A percentile compares a stretch with the other conserved stretches of the same genome.
phyloP scores from a whole-genome alignment of 2,113 vertebrate genomes.

The Mola mola region DNA sequence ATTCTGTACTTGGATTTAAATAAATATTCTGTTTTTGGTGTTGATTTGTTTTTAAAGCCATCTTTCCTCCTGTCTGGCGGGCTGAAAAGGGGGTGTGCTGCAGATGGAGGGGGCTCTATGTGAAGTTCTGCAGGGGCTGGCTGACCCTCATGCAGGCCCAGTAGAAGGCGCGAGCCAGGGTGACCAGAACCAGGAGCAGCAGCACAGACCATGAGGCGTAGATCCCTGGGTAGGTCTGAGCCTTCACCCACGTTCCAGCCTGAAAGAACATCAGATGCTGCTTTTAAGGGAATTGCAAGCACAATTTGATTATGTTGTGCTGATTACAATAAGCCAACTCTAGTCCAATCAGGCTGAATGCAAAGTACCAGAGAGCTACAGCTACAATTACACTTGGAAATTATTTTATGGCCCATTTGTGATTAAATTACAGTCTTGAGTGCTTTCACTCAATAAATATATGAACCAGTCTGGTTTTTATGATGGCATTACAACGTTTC shows the following conservation, averaged over 20 bases:
- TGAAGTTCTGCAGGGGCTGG: conserved; percentile 83
- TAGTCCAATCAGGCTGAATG: neutral
- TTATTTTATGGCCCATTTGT: too few relatives aligned
- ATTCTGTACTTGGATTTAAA: conserved; percentile 54
- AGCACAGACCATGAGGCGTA: conserved; percentile 89
- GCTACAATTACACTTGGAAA: conserved; percentile 17
- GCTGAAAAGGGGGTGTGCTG: conserved; percentile 17
- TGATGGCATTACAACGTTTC: neutral
- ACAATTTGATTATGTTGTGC: neutral
- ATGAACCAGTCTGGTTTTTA: neutral
- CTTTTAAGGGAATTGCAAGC: conserved; percentile 4
- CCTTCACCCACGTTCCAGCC: conserved; percentile 88
- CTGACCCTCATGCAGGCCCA: conserved; percentile 90
- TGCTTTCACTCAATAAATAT: too few relatives aligned
- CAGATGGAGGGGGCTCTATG: conserved; percentile 62
- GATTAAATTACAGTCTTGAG: too few relatives aligned
- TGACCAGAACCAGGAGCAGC: conserved; percentile 86
- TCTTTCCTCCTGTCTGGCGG: conserved; percentile 47
- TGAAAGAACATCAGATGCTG: conserved; percentile 53
- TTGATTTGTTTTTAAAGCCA: conserved; percentile 44
- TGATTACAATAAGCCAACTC: conserved; percentile 15
- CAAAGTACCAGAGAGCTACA: neutral
- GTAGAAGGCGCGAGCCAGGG: conserved; percentile 88
- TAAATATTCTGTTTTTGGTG: conserved; percentile 63
- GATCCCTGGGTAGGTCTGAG: conserved; percentile 85